Base-by-base conservation (phyloP, 2,888 invertebrate genomes). In the Pristionchus arcanus region DNA sequence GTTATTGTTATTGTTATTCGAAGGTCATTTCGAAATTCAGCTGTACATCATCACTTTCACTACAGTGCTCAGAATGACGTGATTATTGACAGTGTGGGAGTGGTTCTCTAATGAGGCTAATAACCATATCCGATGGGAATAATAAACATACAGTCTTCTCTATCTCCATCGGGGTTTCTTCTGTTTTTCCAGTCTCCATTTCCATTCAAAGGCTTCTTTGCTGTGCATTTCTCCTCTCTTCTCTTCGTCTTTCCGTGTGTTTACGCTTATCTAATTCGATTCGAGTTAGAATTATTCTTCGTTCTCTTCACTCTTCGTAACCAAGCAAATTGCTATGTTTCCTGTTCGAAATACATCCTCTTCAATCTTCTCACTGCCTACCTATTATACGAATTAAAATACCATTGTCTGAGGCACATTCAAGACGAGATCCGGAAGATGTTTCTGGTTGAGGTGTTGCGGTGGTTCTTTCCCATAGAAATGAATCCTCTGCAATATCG, bases 211-310 rank as follows among this genome's bases (percentile, higher is more conserved):
- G 49, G 81, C 49, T 77, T 77, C 74, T 77, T 9, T 63, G 63
- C 63, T 63, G 63, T 63, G 63, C n/a, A 63, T 63, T 63, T 63
- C 63, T 63, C 25, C n/a, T 25, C 53, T 16, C 77, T 77, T 49
- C 81, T 81, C 81, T 81, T 53, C 49, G 49, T 49, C n/a, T 49
- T 81, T 49, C 28, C 53, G 15, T 28, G 42, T 81, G 81, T 81
- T 81, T 49, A 49, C 81, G 49, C 81, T 81, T 81, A 81, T 81
- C 81, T 81, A 81, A 81, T 81, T 81, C 81, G 81, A 63, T 63
- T 63, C 63, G 63, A n/a, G n/a, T 49, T 81, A 81, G 49, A 15
- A 7, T n/a, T 21, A 5, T 21, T 31, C 16, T 28, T 13, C 31
- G 5, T 31, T 19, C 68, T 71, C 16, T 34, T 31, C 28, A 34